Evolutionary conservation across 2,797 vertebrate species (phyloP), one percentile per base, ranked within the genome.

Genomic region (Eulemur coronatus): DNA sequence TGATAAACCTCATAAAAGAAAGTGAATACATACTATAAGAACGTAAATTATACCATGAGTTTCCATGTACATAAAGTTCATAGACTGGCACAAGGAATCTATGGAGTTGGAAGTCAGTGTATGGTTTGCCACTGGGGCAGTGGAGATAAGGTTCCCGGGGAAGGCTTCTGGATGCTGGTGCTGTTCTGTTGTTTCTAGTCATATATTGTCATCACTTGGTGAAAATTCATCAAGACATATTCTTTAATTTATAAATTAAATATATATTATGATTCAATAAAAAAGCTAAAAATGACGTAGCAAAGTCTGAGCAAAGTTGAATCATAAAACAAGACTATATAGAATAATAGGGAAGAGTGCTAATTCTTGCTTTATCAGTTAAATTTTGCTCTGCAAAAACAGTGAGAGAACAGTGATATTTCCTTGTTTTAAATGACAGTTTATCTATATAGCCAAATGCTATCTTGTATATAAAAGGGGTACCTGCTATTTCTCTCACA

Each of bases 91-190:
- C 78, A 73, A 73, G 11, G 30, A 11, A 82, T 9, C n/a, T 9
- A 1, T 11, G 4, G 3, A 2, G 14, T 24, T 73, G 7, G 2
- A 67, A 50, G 18, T 24, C 7, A 46, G 14, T 28, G 30, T 1
- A 7, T 18, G 35, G 3, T 67, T 50, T 67, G 50, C 5, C 12
- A 28, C 0, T 5, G 20, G 14, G 41, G 4, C 2, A 3, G 17
- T 7, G 17, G 28, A 0, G 3, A 50, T 30, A 46, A 14, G 10
- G 9, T 1, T 17, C 18, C 2, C 1, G 4, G 12, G 12, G n/a
- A n/a, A 35, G 33, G 10, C 24, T 41, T 70, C 30, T 11, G 5
- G 14, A 10, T 38, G 3, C 10, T 43, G 15, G 28, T 22, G 11
- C 72, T 38, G 1, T 10, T 52, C 15, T 57, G 12, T 33, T 52